Conservation (phyloP, 2,797 vertebrate genomes). For the Diplodus puntazzo region DNA sequence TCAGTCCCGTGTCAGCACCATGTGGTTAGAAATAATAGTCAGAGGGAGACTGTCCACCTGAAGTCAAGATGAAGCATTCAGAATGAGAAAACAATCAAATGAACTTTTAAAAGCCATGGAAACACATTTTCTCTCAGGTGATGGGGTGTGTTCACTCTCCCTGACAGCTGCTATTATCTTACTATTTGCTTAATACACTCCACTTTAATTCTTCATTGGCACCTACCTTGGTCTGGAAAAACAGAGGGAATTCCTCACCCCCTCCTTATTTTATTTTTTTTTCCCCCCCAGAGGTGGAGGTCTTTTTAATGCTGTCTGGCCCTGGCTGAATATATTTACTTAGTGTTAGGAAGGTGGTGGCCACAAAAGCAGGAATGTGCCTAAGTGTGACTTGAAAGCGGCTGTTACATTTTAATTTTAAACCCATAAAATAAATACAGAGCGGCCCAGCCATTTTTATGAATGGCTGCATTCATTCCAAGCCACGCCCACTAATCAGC, state of each 20-base stretch:
- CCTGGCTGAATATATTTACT: slow-evolving; percentile 80
- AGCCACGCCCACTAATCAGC: slow-evolving; percentile 69
- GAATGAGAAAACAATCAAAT: slow-evolving; percentile 55
- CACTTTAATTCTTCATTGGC: slow-evolving; percentile 61
- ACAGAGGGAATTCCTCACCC: slow-evolving; percentile 58
- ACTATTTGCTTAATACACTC: slow-evolving; percentile 56
- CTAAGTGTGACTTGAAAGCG: slow-evolving; percentile 76
- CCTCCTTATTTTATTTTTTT: background rate
- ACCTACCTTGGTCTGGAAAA: slow-evolving; percentile 60
- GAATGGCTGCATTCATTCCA: slow-evolving; percentile 82
- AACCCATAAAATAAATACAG: slow-evolving; percentile 79
- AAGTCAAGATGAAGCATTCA: slow-evolving; percentile 41
- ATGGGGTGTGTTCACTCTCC: slow-evolving; percentile 34
- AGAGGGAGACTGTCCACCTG: slow-evolving; percentile 36
- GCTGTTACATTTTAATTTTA: slow-evolving; percentile 72
- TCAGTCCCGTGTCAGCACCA: slow-evolving; percentile 66
- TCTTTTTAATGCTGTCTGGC: slow-evolving; percentile 68
- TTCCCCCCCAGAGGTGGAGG: slow-evolving; percentile 60
- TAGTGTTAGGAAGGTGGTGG: slow-evolving; percentile 62
- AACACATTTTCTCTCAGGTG: slow-evolving; percentile 44
- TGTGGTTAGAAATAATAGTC: slow-evolving; percentile 61
- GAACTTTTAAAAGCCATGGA: slow-evolving; percentile 28
- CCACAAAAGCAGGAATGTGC: slow-evolving; percentile 76
- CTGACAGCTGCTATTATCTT: slow-evolving; percentile 60
- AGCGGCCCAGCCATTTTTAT: slow-evolving; percentile 76